phyloP scores from a whole-genome alignment of 2,797 vertebrate species.

The Sphenopsis melanotis region DNA sequence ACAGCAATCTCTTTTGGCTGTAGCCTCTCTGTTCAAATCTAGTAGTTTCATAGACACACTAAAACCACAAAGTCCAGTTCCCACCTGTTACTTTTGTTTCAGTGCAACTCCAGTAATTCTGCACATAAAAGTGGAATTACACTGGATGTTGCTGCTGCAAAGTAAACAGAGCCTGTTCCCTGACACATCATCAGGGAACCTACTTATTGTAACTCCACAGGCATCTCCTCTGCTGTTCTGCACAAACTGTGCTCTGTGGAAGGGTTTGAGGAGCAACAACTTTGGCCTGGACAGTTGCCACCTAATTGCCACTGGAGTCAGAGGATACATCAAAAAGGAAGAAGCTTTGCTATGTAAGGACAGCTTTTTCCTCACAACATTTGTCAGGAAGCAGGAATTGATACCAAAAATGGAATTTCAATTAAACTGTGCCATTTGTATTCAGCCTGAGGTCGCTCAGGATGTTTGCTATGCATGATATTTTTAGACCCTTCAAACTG shows the following conservation, averaged over 20 bases:
- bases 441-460: not conserved
- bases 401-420: not conserved
- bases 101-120: not conserved
- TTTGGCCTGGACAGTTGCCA: not conserved
- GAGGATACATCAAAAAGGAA: not conserved
- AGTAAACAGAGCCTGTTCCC: not conserved
- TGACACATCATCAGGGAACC: not conserved
- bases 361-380: not conserved
- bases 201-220: not conserved
- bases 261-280: not conserved
- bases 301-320: not conserved
- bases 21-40: not conserved
- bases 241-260: not conserved
- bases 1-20: not conserved
- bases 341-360: not conserved
- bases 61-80: not conserved
- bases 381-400: not conserved
- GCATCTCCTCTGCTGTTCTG: not conserved
- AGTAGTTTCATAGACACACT: not conserved
- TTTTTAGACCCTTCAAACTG: not conserved
- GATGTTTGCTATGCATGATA: not conserved
- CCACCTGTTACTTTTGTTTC: not conserved
- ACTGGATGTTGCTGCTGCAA: not conserved
- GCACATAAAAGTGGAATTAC: not conserved
- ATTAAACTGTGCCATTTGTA: not conserved